A percentile compares a stretch with the other conserved stretches of the same genome.
Conservation (phyloP, 2,797 vertebrate genomes). For the Sebastes wilsoni region DNA sequence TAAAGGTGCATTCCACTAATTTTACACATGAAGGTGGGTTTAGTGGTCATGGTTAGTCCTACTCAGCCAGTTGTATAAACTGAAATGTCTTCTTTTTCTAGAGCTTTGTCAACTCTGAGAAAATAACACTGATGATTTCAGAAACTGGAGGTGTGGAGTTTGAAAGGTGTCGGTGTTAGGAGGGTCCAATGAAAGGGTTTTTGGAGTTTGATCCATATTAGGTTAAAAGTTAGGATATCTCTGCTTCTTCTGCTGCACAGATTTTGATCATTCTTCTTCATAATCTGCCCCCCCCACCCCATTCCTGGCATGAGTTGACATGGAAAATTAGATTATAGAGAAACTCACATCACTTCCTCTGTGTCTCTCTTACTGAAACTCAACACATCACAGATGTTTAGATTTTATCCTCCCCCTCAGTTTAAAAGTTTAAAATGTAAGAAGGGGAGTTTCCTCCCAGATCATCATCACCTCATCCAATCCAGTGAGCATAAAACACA, state of each 20-base stretch:
- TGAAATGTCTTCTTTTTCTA: not conserved
- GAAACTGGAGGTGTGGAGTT: not conserved
- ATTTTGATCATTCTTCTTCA: not conserved
- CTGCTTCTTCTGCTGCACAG: not conserved
- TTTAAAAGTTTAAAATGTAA: slow-evolving; percentile 43
- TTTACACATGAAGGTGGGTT: not conserved
- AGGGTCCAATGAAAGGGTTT: not conserved
- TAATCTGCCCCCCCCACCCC: not conserved
- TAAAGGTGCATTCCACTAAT: not conserved
- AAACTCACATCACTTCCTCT: slow-evolving; percentile 46
- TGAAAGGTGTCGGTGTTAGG: not conserved
- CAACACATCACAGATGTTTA: slow-evolving; percentile 56
- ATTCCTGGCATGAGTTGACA: not conserved
- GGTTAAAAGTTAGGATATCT: not conserved
- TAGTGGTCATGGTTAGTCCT: too few relatives aligned
- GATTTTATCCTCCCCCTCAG: slow-evolving; percentile 34
- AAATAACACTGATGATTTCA: not conserved
- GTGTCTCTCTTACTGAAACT: slow-evolving; percentile 31
- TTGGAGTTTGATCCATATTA: not conserved
- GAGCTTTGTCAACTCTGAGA: not conserved
- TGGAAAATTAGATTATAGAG: slow-evolving; percentile 51
- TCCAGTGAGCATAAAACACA: not conserved
- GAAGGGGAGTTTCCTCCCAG: slow-evolving; percentile 12
- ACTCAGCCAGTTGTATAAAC: not conserved
- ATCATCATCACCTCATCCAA: not conserved